Evolutionary conservation across 2,797 vertebrate species (phyloP).

Genomic region (Crocidura indochinensis): DNA sequence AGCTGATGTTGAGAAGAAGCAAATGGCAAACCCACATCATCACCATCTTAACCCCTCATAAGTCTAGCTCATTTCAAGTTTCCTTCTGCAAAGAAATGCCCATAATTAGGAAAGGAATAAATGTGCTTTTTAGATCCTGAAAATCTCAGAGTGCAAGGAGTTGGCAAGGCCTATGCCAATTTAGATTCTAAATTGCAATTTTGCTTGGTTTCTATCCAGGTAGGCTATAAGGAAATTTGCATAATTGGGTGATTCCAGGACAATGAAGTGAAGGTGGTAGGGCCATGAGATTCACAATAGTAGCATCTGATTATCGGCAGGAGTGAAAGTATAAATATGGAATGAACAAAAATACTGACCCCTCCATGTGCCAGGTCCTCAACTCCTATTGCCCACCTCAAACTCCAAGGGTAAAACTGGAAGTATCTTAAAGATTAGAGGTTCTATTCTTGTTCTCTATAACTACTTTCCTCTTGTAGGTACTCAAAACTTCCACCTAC

Average conservation of each 20-base stretch:
- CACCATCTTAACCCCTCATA: background rate
- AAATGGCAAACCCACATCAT: background rate
- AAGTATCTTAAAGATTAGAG: background rate
- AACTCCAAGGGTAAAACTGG: constrained; percentile 22
- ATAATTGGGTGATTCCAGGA: constrained; percentile 29
- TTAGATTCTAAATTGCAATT: background rate
- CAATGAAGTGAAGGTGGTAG: constrained; percentile 35
- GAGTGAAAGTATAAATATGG: constrained; percentile 55
- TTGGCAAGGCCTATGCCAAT: constrained; percentile 15
- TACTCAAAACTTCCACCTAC: background rate
- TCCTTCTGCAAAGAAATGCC: background rate
- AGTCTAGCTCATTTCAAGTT: constrained; percentile 24
- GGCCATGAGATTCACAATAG: background rate
- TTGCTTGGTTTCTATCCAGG: constrained; percentile 43
- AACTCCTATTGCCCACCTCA: background rate
- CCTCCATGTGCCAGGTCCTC: background rate
- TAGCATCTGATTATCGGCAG: constrained; percentile 59
- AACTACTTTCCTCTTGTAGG: background rate
- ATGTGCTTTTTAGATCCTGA: background rate
- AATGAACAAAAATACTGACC: background rate
- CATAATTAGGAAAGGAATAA: background rate
- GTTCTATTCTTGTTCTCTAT: background rate
- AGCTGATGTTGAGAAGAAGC: background rate
- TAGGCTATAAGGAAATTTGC: background rate
- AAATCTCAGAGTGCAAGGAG: background rate